Conservation (phyloP, 1,140 invertebrate genomes). For the Papilio machaon region DNA sequence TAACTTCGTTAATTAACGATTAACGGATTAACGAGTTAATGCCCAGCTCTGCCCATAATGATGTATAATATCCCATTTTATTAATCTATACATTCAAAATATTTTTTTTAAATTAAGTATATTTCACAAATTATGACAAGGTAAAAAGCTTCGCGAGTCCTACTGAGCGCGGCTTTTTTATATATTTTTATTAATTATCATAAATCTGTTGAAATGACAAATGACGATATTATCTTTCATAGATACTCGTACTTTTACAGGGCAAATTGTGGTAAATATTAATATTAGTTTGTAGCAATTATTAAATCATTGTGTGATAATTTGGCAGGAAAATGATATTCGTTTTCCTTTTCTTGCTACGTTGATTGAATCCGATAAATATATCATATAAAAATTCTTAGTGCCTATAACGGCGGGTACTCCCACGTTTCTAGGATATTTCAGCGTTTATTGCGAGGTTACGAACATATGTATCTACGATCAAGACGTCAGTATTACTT, state of each 20-base stretch:
- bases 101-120: too few relatives aligned
- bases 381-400: neutral
- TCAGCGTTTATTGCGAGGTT: neutral
- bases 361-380: neutral
- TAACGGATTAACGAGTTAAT: too few relatives aligned
- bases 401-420: slow-evolving; percentile 3
- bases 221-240: too few relatives aligned
- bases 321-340: neutral
- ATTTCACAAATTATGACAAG: too few relatives aligned
- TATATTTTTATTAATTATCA: too few relatives aligned
- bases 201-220: too few relatives aligned
- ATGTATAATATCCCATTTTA: too few relatives aligned
- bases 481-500: neutral
- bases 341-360: neutral
- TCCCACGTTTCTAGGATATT: slow-evolving; percentile 4
- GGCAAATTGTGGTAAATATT: neutral
- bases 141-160: too few relatives aligned
- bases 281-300: neutral
- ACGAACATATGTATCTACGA: neutral
- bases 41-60: too few relatives aligned
- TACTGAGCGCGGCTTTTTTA: too few relatives aligned
- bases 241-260: neutral
- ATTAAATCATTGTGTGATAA: neutral
- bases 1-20: too few relatives aligned
- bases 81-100: too few relatives aligned